Evolutionary conservation across 2,888 invertebrate species (phyloP), one percentile per base, ranked within the genome.

Genomic region (Oegoconia quadripuncta): DNA sequence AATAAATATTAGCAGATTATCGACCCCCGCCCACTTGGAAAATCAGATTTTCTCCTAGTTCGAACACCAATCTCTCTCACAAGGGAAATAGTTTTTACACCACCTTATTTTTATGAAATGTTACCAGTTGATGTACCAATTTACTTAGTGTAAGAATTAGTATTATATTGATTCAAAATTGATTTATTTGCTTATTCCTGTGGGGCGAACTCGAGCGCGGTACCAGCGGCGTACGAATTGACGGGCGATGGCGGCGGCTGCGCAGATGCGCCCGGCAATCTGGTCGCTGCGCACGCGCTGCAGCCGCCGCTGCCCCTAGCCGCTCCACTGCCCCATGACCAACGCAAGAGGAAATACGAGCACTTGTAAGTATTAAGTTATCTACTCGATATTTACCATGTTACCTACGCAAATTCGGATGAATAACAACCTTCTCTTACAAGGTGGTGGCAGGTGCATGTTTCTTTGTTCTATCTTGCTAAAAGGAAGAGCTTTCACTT

Each of bases 211-310:
- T 30, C 70, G 64, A 63, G 55, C 52, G 43, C 69, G 65, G 43
- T 64, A 48, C 42, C 72, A n/a, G n/a, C n/a, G 60, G 48, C 64
- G 42, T 81, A 70, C 56, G 76, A 78, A 78, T 59, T 80, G 81
- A 79, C 78, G 37, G 50, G 61, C 39, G 58, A 48, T 41, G 65
- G 52, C 48, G 64, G 47, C 41, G 38, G 39, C 32, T 44, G 44
- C 52, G 48, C 39, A 35, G 47, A 23, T 23, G 50, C 35, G 42
- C 29, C 7, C 49, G 46, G 37, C 37, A 41, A 48, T 42, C 44
- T 48, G 37, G 46, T 44, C 41, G 44, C 55, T 16, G 46, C 53
- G 48, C 59, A 45, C n/a, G 32, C 42, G 37, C 31, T 43, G 13
- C 44, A 28, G 38, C 36, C 15, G 29, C 26, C 30, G 28, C 38